phyloP scores from a whole-genome alignment of 2,113 vertebrate genomes.

The Ailuropoda melanoleuca region DNA sequence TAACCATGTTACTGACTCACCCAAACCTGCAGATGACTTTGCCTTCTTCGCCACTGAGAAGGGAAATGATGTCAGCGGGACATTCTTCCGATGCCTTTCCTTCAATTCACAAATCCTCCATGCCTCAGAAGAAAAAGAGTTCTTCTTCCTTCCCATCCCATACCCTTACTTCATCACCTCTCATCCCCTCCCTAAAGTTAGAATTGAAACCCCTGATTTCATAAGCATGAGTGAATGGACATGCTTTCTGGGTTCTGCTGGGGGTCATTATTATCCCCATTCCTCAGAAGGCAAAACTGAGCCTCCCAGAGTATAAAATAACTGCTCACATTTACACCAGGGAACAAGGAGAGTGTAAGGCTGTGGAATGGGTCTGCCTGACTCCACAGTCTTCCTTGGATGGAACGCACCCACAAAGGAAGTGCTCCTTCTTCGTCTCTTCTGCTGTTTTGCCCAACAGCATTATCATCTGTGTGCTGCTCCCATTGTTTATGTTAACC shows the following conservation, averaged over 20 bases:
- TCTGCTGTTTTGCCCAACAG: neutral
- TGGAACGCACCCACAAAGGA: neutral
- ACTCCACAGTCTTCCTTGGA: neutral
- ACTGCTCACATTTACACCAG: neutral
- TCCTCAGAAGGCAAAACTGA: neutral
- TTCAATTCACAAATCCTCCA: neutral
- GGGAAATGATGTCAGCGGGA: neutral
- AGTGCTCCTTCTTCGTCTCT: neutral
- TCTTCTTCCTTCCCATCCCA: neutral
- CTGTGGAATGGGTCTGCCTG: neutral
- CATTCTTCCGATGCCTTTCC: neutral
- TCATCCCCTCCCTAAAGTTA: neutral
- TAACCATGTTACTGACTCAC: neutral
- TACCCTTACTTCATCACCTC: neutral
- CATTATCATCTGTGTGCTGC: neutral
- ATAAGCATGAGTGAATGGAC: neutral
- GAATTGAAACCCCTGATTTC: neutral
- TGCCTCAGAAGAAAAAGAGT: neutral
- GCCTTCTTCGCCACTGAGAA: neutral
- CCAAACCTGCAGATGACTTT: neutral
- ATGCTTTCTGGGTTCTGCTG: neutral
- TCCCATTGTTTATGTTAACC: neutral
- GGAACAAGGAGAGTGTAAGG: neutral
- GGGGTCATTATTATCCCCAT: neutral
- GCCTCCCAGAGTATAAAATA: neutral